Base-by-base conservation (phyloP, 1,140 invertebrate genomes). In the Pseudomyrmex cubaensis region DNA sequence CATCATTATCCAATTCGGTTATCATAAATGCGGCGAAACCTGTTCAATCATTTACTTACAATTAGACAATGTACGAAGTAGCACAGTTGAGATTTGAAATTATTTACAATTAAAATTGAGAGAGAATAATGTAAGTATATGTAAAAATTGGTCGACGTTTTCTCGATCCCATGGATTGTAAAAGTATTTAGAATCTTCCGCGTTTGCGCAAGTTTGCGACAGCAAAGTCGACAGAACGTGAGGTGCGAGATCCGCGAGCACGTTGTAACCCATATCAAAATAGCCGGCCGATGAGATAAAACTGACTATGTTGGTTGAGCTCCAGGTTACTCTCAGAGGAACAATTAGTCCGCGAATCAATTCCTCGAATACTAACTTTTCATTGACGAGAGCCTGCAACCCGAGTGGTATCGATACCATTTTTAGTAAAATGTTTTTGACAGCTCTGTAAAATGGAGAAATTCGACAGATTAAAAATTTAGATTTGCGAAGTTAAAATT, bases 21-120 rank as follows among this genome's bases (percentile, higher is more conserved):
- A 82, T 73, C 89, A 93, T 90, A 84, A 94, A 92, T 48, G 93
- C 88, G 10, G 89, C 87, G 25, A 93, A 93, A 88, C 94, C 93
- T 94, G 35, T 74, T 48, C 9, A 70, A 72, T 82, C 64, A 61
- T 50, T 64, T 56, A 52, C 12, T 63, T 20, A 20, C 20, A 20
- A 20, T 20, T n/a, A 56, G 48, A 48, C 20, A 52, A 69, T 17
- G 61, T 82, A 83, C n/a, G 63, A 22, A 56, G 20, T 20, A 59
- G 17, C 48, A 59, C 8, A 74, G n/a, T 22, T 66, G 0, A 35
- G 35, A 15, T 4, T 56, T 22, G 22, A 70, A 35, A 20, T 80
- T 84, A 62, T 82, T 88, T 88, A 94, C 94, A 94, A 87, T 92
- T 90, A 9, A 93, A 93, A 77, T 93, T 94, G 0, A 94, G 84